Evolutionary conservation across 2,797 vertebrate genomes (phyloP).

Genomic region (Euphonia xanthogaster): DNA sequence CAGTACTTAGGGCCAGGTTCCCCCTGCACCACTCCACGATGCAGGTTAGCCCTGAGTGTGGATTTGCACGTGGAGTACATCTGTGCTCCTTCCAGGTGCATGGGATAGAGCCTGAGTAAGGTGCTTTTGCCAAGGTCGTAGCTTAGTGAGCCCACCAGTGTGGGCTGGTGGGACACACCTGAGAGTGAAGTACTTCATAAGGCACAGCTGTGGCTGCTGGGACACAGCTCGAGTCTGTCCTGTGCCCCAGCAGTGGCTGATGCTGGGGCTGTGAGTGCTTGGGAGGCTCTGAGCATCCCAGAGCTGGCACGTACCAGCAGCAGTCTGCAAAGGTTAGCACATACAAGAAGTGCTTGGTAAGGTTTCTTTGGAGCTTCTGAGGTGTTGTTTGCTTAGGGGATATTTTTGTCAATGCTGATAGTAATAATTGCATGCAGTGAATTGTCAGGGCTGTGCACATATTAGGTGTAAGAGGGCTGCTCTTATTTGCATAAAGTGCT

Average conservation of each 20-base stretch:
- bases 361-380: not conserved
- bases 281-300: not conserved
- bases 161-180: not conserved
- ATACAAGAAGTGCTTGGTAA: not conserved
- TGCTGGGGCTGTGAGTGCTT: not conserved
- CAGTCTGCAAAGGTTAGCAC: not conserved
- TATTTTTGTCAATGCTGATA: not conserved
- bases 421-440: not conserved
- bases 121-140: not conserved
- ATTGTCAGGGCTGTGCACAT: not conserved
- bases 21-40: fast-evolving
- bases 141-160: not conserved
- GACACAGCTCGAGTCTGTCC: not conserved
- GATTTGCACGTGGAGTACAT: fast-evolving
- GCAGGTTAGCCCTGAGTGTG: not conserved
- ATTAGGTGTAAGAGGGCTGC: not conserved
- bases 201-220: not conserved
- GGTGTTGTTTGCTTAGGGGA: not conserved
- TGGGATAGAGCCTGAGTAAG: not conserved
- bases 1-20: not conserved
- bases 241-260: not conserved
- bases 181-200: not conserved
- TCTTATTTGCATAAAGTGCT: not conserved
- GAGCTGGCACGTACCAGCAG: not conserved
- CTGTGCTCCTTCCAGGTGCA: not conserved